Conservation (phyloP, 2,888 invertebrate genomes). For the Hemithea aestivaria region DNA sequence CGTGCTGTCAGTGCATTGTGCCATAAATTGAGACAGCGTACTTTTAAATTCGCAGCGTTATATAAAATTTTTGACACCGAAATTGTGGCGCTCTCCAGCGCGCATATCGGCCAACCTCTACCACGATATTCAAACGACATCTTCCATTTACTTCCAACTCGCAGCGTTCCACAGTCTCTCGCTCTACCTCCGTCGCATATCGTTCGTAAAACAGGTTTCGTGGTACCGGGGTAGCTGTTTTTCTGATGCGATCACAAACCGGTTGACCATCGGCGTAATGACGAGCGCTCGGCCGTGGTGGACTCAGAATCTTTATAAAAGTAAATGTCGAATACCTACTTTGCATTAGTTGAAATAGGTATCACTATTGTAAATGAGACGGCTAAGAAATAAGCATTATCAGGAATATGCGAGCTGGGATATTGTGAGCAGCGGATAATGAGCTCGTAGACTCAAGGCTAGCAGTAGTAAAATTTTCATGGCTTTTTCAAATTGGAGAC, state of each 20-base stretch:
- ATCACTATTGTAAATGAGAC: slow-evolving; percentile 26
- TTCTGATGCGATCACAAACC: slow-evolving; percentile 76
- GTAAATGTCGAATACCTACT: slow-evolving; percentile 65
- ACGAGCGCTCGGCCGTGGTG: slow-evolving; percentile 48
- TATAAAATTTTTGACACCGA: slow-evolving; percentile 65
- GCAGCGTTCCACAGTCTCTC: neutral
- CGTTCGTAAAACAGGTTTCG: slow-evolving; percentile 24
- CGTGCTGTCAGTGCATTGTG: slow-evolving; percentile 17
- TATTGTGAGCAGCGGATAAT: slow-evolving; percentile 8
- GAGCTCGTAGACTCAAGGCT: slow-evolving; percentile 17
- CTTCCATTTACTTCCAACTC: slow-evolving; percentile 13
- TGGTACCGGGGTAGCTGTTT: slow-evolving; percentile 68
- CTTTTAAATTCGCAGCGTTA: slow-evolving; percentile 53
- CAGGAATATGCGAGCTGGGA: slow-evolving; percentile 24
- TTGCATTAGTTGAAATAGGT: slow-evolving; percentile 57
- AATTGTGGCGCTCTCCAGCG: slow-evolving; percentile 59
- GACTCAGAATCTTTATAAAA: slow-evolving; percentile 47
- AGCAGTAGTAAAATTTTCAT: slow-evolving; percentile 6
- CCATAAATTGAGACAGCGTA: slow-evolving; percentile 20
- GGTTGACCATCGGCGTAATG: slow-evolving; percentile 72
- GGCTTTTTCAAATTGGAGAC: neutral
- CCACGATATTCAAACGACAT: slow-evolving; percentile 36
- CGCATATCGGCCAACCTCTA: slow-evolving; percentile 55
- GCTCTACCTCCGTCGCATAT: slow-evolving; percentile 7
- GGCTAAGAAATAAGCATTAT: slow-evolving; percentile 28